These are phyloP conservation scores for Tillus elongatus DNA, from an alignment of 2,888 invertebrate genomes.

Conservation along the genomic window DNA sequence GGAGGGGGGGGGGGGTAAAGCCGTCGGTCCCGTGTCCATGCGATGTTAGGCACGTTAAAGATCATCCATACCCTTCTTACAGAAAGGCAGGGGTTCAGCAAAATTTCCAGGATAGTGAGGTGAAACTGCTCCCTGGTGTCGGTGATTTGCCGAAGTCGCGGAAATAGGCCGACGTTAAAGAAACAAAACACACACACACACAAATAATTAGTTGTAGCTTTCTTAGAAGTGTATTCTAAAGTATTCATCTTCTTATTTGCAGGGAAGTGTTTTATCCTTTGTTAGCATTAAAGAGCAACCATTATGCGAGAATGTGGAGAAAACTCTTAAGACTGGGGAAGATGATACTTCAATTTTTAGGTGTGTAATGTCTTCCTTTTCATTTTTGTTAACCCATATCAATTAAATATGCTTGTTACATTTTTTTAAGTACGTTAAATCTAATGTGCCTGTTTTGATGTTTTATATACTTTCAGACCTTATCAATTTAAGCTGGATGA, in stretches of 20 bases:
- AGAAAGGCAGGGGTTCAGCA: too few relatives aligned
- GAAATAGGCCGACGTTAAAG: too few relatives aligned
- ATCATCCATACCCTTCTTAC: too few relatives aligned
- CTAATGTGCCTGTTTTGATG: not conserved
- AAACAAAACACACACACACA: too few relatives aligned
- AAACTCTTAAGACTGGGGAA: constrained; percentile 58
- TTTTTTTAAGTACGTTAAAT: not conserved
- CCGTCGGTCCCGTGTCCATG: too few relatives aligned
- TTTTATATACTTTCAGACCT: constrained; percentile 49
- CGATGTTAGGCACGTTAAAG: too few relatives aligned
- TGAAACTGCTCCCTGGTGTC: too few relatives aligned
- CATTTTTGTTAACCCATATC: constrained; percentile 4
- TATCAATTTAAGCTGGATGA: constrained; percentile 93
- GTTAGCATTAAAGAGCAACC: constrained; percentile 71
- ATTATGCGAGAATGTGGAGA: constrained; percentile 66
- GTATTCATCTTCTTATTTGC: constrained; percentile 24
- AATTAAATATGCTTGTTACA: too few relatives aligned
- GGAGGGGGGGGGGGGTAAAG: too few relatives aligned
- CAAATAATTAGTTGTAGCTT: too few relatives aligned
- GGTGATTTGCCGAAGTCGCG: too few relatives aligned
- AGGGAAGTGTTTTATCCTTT: constrained; percentile 83
- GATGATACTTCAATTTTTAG: constrained; percentile 55
- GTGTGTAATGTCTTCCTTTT: constrained; percentile 40
- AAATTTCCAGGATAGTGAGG: too few relatives aligned
- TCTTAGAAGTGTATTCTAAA: not conserved